Percentiles rank a stretch among this genome's conserved stretches.
Evolutionary conservation across 2,797 vertebrate genomes (phyloP).

Genomic region (Moxostoma hubbsi): DNA sequence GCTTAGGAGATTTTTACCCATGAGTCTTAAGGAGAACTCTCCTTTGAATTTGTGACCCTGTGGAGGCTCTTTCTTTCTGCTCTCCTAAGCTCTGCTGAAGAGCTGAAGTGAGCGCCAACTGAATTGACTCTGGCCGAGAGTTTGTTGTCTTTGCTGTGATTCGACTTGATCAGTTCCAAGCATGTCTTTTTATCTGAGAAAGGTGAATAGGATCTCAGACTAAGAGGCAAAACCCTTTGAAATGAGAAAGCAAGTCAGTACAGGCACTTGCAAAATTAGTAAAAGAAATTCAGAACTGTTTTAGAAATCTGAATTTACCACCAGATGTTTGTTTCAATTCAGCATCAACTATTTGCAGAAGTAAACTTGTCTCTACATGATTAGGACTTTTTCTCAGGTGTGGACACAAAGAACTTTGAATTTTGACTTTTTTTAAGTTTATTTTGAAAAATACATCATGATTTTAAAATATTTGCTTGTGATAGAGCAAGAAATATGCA

Average conservation of each 20-base stretch:
- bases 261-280: slow-evolving; percentile 11
- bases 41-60: slow-evolving; percentile 53
- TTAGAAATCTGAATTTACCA: slow-evolving; percentile 9
- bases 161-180: slow-evolving; percentile 48
- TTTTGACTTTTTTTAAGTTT: no score
- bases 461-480: no score
- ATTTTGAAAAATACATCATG: no score
- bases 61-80: slow-evolving; percentile 56
- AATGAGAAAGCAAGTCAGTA: slow-evolving; percentile 37
- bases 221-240: slow-evolving; percentile 30
- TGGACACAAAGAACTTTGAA: no score
- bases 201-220: slow-evolving; percentile 50
- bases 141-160: slow-evolving; percentile 60
- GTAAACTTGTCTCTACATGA: background rate
- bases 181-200: slow-evolving; percentile 46
- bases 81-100: slow-evolving; percentile 57
- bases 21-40: slow-evolving; percentile 67
- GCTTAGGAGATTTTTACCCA: slow-evolving; percentile 90
- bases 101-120: slow-evolving; percentile 49
- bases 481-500: no score
- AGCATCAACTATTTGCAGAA: slow-evolving; percentile 19
- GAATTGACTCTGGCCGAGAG: slow-evolving; percentile 57
- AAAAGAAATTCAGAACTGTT: slow-evolving; percentile 16
- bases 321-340: background rate
- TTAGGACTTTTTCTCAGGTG: no score